Conservation (phyloP, 2,797 vertebrate species). For the Eidolon dupreanum region DNA sequence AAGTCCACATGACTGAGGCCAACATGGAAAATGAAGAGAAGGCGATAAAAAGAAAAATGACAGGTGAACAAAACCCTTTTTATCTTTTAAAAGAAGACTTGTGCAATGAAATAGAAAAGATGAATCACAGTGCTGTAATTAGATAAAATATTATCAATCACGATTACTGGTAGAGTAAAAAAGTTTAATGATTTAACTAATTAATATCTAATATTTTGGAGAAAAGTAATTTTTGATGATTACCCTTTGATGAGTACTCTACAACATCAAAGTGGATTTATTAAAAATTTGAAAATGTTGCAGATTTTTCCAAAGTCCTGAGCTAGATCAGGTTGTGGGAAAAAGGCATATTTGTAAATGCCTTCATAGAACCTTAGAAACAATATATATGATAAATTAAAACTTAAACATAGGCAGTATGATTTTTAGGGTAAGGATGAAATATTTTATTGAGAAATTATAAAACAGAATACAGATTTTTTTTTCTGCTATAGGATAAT, state of each 20-base stretch:
- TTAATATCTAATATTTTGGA: conserved; percentile 16
- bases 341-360: neutral
- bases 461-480: neutral
- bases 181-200: conserved; percentile 14
- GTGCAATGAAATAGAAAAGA: conserved; percentile 23
- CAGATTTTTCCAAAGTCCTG: neutral
- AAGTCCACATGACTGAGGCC: conserved; percentile 54
- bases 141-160: conserved; percentile 16
- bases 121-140: conserved; percentile 42
- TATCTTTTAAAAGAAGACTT: conserved; percentile 52
- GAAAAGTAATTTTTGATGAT: conserved; percentile 4
- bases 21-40: conserved; percentile 31
- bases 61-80: conserved; percentile 60
- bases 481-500: conserved; percentile 2
- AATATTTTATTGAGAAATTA: neutral
- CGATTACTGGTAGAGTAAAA: conserved; percentile 33
- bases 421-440: conserved; percentile 10
- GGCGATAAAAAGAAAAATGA: conserved; percentile 35
- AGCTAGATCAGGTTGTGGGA: neutral
- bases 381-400: neutral
- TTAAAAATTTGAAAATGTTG: neutral
- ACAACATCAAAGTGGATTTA: neutral
- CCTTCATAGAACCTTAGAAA: neutral
- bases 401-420: neutral
- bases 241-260: neutral